A percentile compares a stretch with the other conserved stretches of the same genome.
These are phyloP conservation scores for Phaedon cochleariae DNA, from an alignment of 2,888 invertebrate species.

Conservation along the genomic window DNA sequence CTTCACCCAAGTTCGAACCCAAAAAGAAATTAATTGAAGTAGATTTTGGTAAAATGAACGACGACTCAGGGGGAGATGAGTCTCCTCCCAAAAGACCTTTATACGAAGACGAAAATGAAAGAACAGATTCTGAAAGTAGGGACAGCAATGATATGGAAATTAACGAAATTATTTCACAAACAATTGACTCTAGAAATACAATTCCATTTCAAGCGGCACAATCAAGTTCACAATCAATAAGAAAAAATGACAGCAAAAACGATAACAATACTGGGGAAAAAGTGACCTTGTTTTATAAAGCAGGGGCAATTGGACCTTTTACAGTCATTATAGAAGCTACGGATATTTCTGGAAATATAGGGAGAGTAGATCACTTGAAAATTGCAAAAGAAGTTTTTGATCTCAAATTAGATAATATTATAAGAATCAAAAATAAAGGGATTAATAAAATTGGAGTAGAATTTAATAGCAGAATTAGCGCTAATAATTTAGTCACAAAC, in stretches of 20 bases:
- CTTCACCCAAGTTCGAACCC: neutral
- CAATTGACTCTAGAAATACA: neutral
- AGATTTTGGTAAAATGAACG: neutral
- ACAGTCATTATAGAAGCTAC: neutral
- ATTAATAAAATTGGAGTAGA: constrained; percentile 1
- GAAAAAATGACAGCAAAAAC: neutral
- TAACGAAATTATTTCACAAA: neutral
- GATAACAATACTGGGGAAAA: neutral
- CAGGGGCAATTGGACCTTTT: neutral
- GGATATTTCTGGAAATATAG: neutral
- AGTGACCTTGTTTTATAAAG: neutral
- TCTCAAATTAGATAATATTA: constrained; percentile 1
- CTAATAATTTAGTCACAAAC: neutral
- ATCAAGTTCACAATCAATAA: neutral
- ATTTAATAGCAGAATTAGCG: neutral
- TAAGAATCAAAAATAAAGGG: neutral
- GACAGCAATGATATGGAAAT: neutral
- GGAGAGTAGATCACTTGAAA: neutral
- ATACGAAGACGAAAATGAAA: no score
- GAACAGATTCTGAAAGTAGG: neutral
- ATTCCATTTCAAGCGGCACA: neutral
- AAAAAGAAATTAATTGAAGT: neutral
- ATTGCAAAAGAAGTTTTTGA: neutral
- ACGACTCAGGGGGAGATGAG: neutral
- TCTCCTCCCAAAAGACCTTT: neutral